Base-by-base conservation (phyloP, 2,888 invertebrate species). In the Lycaena phlaeas region DNA sequence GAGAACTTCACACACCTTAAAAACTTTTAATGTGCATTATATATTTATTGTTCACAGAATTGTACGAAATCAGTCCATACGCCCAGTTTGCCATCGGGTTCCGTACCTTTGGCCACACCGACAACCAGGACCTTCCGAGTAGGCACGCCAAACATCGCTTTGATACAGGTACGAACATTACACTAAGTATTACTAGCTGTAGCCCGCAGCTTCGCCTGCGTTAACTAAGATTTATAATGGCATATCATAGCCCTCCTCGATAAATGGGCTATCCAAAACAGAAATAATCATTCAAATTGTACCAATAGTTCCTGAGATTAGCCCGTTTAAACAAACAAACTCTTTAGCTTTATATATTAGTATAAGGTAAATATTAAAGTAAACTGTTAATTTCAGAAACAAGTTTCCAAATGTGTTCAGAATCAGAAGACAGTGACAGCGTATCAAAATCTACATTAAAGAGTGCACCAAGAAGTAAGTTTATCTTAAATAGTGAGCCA, bases 21-120 rank as follows among this genome's bases (percentile, higher is more conserved):
- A n/a, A n/a, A n/a, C n/a, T n/a, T n/a, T n/a, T n/a, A n/a, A n/a
- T n/a, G n/a, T n/a, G n/a, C n/a, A n/a, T n/a, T n/a, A n/a, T n/a
- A n/a, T n/a, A n/a, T n/a, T n/a, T n/a, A n/a, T 45, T 11, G 41
- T 40, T 68, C 66, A 2, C 64, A 84, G 85, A 85, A 41, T 43
- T 85, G 40, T 85, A 85, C 55, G 85, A 85, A 52, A 84, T 85
- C 57, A 85, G 85, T 54, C 85, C 85, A 1, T 85, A 85, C 56
- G 85, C 85, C 0, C 85, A 85, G 27, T 85, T 85, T 34, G 78
- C 79, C 0, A 84, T 85, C 5, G 85, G 85, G 1, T 85, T 85
- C 51, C 59, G 84, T 0, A 85, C 85, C 0, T 85, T 85, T 45
- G 85, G 85, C 0, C 85, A 85, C 44, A 79, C 79, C 0, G 85